Conservation (phyloP, 2,113 vertebrate species). For the Paraplagusia blochii region DNA sequence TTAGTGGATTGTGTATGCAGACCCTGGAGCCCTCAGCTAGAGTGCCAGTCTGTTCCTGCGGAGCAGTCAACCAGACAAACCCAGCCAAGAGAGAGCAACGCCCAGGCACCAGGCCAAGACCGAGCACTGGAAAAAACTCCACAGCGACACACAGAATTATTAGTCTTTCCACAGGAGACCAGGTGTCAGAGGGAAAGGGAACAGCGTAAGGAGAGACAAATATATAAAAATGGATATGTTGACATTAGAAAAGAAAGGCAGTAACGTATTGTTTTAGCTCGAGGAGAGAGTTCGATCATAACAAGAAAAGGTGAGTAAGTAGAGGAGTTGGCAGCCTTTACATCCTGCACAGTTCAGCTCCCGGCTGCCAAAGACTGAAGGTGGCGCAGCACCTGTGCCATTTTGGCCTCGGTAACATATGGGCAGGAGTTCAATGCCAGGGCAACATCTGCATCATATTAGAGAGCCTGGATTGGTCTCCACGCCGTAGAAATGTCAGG, state of each 20-base stretch:
- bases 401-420: constrained; percentile 53
- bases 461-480: constrained; percentile 62
- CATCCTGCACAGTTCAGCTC: constrained; percentile 56
- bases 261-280: too few relatives aligned
- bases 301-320: constrained; percentile 43
- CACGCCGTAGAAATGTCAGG: constrained; percentile 22
- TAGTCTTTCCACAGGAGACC: constrained; percentile 53
- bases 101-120: constrained; percentile 69
- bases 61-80: constrained; percentile 72
- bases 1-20: constrained; percentile 65
- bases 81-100: constrained; percentile 70
- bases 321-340: constrained; percentile 53
- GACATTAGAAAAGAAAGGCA: constrained; percentile 29
- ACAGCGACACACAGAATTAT: constrained; percentile 61
- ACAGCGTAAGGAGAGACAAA: not conserved
- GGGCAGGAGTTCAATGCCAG: constrained; percentile 70
- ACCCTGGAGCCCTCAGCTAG: constrained; percentile 73
- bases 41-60: constrained; percentile 79
- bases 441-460: constrained; percentile 73
- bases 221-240: constrained; percentile 17
- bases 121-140: constrained; percentile 65
- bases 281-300: constrained; percentile 21
- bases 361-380: constrained; percentile 57
- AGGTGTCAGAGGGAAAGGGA: constrained; percentile 9
- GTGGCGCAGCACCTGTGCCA: constrained; percentile 64